A percentile compares a stretch with the other conserved stretches of the same genome.
phyloP scores from a whole-genome alignment of 2,888 invertebrate species.

The Chloroclysta siterata region DNA sequence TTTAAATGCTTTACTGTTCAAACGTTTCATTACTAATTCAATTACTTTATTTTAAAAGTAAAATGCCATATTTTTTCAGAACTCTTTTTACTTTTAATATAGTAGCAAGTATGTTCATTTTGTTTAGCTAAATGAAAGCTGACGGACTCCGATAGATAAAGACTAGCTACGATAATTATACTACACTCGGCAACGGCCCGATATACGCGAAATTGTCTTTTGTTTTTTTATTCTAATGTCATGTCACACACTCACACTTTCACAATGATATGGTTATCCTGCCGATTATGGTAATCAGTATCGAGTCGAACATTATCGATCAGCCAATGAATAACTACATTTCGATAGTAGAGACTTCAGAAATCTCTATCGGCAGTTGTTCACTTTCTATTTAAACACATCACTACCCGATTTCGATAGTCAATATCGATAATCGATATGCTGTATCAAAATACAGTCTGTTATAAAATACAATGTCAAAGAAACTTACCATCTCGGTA shows the following conservation, averaged over 20 bases:
- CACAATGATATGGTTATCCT: slow-evolving; percentile 65
- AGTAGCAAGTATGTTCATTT: neutral
- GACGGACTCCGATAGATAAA: slow-evolving; percentile 53
- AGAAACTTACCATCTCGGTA: slow-evolving; percentile 4
- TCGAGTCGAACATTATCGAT: slow-evolving; percentile 4
- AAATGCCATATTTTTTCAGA: neutral
- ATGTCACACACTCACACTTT: slow-evolving; percentile 47
- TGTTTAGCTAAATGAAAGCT: slow-evolving; percentile 35
- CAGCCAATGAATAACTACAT: neutral
- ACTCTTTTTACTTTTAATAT: slow-evolving; percentile 3
- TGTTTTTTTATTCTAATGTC: slow-evolving; percentile 51
- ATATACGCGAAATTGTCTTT: slow-evolving; percentile 50
- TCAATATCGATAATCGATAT: slow-evolving; percentile 1
- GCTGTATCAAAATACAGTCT: neutral
- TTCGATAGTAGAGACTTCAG: slow-evolving; percentile 14
- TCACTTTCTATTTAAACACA: slow-evolving; percentile 11
- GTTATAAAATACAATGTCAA: slow-evolving; percentile 3
- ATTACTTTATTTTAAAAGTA: slow-evolving; percentile 14
- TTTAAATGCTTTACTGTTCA: slow-evolving; percentile 52
- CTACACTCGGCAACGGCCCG: slow-evolving; percentile 31
- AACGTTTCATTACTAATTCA: slow-evolving; percentile 4
- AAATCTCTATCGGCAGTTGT: slow-evolving; percentile 9
- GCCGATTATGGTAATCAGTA: slow-evolving; percentile 9
- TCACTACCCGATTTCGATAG: slow-evolving; percentile 17
- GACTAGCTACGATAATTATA: slow-evolving; percentile 57